Base-by-base conservation (phyloP, 2,797 vertebrate species). In the Limosa lapponica region DNA sequence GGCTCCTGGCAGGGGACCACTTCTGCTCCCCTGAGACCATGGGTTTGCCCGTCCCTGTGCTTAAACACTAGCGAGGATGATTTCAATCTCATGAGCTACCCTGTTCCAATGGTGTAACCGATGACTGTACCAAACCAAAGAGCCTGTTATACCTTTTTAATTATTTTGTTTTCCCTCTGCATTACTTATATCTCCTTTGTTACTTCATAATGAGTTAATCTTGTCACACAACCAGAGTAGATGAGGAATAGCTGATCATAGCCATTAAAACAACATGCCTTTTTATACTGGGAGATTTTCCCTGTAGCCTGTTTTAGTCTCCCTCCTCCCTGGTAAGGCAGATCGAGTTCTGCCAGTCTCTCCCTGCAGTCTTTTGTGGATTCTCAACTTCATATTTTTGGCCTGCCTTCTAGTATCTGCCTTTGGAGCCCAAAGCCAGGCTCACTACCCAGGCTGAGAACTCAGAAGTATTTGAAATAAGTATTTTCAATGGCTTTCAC, bases 281-380 rank as follows among this genome's bases (percentile, higher is more conserved):
- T 75, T 88, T 25, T 39, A 37, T n/a, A 20, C 8, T 30, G 16
- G 32, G n/a, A 43, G 55, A 32, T 34, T 66, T 28, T 91, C 4
- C 46, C n/a, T 70, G 25, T 20, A 54, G 44, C 9, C 22, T 30
- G 23, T 77, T 77, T 85, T 58, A 18, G 16, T 59, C 20, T 58
- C 18, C 23, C 12, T 82, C 28, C 32, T 82, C 22, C 22, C 24
- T 34, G 27, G 10, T 5, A 25, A 77, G 37, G 46, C 46, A 87
- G 32, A 46, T 22, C 30, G 11, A 5, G 59, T 66, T 79, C 54
- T 75, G 46, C 70, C 25, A 77, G 12, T 54, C 19, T 64, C 36
- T 64, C 14, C 32, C 52, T 64, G n/a, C 36, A 66, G 27, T 13
- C 4, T 86, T 55, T 34, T 0, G 0, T 73, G 19, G 3, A 44